Base-by-base conservation (phyloP, 2,113 vertebrate genomes). In the Phalacrocorax brasilianus region DNA sequence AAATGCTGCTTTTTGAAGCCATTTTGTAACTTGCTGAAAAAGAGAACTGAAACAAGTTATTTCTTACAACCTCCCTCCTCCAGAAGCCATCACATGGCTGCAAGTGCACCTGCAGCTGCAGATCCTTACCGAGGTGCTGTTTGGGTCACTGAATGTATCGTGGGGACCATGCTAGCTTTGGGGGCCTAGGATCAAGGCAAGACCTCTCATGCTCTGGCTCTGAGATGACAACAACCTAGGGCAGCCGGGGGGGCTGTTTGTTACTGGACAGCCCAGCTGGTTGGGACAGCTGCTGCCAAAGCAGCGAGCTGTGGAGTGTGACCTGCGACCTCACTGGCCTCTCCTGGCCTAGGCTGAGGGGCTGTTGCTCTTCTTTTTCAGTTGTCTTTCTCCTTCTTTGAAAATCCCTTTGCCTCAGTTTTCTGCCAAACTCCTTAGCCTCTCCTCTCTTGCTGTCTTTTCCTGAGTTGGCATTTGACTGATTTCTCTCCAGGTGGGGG, bases 21-120 rank as follows among this genome's bases (percentile, higher is more conserved):
- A 66, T 95, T 91, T 95, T 91, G 35, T 91, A 86, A 32, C 40
- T 50, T 75, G 32, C 44, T 71, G 72, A 50, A 93, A 96, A 95
- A 66, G 95, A 92, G 96, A 97, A 97, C 67, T 56, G 96, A 96
- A 96, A 96, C 75, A 27, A 70, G 27, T 40, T 52, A 50, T 56
- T 85, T 94, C 47, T 88, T 20, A 5, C 11, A 73, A 77, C 7
- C 45, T 75, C 33, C 4, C 3, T 38, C 42, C 56, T 22, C 50
- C 59, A 32, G 38, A 80, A 77, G 85, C 66, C 63, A 45, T 80
- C 47, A 22, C 11, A 4, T 0, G 12, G 56, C 86, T 63, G 2
- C 23, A 21, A 59, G 45, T 5, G 27, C 56, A 26, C 49, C 44
- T 33, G 27, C 44, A 56, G 62, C 56, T 77, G 63, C 68, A 59